These are phyloP conservation scores for Drosophila nigromelanica DNA, from an alignment of 1,140 invertebrate species.

Conservation along the genomic window DNA sequence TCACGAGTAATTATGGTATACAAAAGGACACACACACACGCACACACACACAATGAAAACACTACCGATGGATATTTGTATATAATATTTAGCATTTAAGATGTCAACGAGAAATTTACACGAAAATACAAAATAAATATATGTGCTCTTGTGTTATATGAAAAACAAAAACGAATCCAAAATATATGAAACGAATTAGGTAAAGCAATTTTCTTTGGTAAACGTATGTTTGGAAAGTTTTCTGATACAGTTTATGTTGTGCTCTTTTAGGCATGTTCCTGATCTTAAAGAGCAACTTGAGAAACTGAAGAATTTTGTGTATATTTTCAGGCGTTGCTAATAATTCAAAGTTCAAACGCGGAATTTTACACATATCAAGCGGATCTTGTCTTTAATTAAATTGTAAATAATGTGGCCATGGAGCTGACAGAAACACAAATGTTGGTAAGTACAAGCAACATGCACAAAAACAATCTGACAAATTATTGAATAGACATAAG, in stretches of 20 bases:
- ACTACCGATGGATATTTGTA: constrained; percentile 67
- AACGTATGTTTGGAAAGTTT: background rate
- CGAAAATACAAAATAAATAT: constrained; percentile 31
- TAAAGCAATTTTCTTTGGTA: constrained; percentile 5
- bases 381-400: too few species aligned
- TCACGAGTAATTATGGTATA: constrained; percentile 27
- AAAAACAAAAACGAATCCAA: constrained; percentile 25
- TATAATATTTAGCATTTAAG: constrained; percentile 68
- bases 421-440: background rate
- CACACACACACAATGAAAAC: constrained; percentile 9
- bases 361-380: background rate
- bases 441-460: background rate
- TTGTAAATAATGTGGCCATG: background rate
- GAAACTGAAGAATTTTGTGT: background rate
- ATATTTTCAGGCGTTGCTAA: background rate
- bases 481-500: too few species aligned
- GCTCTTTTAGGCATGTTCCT: constrained; percentile 7
- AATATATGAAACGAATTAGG: constrained; percentile 47
- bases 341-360: background rate
- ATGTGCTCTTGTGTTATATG: constrained; percentile 66
- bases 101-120: constrained; percentile 58
- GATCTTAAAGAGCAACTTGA: background rate
- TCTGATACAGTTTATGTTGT: background rate
- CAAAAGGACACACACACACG: constrained; percentile 22
- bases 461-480: too few species aligned